Base-by-base conservation (phyloP, 2,113 vertebrate species). In the Archilochus colubris region DNA sequence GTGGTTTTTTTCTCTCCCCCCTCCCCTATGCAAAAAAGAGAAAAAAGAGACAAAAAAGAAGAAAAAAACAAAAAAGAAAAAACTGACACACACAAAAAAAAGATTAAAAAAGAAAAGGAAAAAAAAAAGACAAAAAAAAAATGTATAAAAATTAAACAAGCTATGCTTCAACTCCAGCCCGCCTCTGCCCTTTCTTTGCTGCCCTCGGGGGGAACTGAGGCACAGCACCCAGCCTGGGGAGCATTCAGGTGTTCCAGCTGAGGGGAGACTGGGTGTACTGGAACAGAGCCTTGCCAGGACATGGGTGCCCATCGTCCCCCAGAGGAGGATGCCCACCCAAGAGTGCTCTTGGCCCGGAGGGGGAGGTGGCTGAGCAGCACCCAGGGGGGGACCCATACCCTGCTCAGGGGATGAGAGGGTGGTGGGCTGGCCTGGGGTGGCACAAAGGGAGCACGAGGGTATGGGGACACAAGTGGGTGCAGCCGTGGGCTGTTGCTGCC, bases 101-200 rank as follows among this genome's bases (percentile, higher is more conserved):
- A 44, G 2, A 46, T 53, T 31, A 43, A 86, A 80, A 89, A 86
- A 54, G 68, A 58, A 23, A 72, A 69, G 59, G 14, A 91, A 91
- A 98, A 89, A 89, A 84, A 90, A 82, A 31, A 16, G 96, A 24
- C 94, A 58, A 59, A 62, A 62, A 96, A 94, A 96, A 97, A 97
- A 94, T 89, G 97, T 97, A 97, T 98, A 98, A 98, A 99, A 96
- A 99, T 98, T 99, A 99, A 99, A 99, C 97, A 98, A 99, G 98
- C 98, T 99, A 98, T 98, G 98, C 98, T 98, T 98, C 94, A 97
- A 98, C 96, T 98, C 97, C 94, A 80, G 77, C 55, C 63, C 28
- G 95, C 74, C 94, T 94, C 95, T 44, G 66, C 51, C 38, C 75
- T 25, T 97, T 78, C 43, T 96, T 96, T 25, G 9, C 58, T 48